phyloP scores from a whole-genome alignment of 2,113 vertebrate genomes.

The Budorcas taxicolor region DNA sequence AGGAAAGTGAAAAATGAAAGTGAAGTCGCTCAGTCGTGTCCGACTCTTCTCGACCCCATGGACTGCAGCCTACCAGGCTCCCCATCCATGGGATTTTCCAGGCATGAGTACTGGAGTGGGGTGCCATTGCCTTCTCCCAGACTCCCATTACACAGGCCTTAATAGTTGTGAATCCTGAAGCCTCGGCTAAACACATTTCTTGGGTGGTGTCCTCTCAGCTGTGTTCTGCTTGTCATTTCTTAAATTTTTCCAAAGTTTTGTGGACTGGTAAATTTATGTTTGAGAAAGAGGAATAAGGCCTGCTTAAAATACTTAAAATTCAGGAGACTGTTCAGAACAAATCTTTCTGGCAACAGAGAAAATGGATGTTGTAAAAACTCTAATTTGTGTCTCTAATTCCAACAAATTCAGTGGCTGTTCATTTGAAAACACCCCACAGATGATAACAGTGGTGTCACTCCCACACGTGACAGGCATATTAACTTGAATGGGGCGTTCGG shows the following conservation, averaged over 20 bases:
- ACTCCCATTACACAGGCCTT: background rate
- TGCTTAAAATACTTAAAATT: constrained; percentile 59
- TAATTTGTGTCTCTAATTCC: constrained; percentile 56
- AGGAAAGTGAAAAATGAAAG: no score
- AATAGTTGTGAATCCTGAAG: background rate
- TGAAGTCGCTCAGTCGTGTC: no score
- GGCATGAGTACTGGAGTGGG: no score
- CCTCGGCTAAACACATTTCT: background rate
- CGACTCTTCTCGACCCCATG: accelerated
- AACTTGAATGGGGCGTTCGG: constrained; percentile 56
- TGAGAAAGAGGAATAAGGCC: constrained; percentile 48
- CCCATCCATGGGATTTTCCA: no score
- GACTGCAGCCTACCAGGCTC: no score
- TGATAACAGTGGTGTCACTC: constrained; percentile 50
- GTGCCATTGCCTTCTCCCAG: background rate
- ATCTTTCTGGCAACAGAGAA: constrained; percentile 60
- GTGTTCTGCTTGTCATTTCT: background rate
- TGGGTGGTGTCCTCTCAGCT: background rate
- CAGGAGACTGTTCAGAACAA: constrained; percentile 52
- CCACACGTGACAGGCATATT: constrained; percentile 52
- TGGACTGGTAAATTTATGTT: constrained; percentile 43
- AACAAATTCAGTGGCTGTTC: constrained; percentile 58
- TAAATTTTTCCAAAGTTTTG: constrained; percentile 55
- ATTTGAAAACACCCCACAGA: constrained; percentile 28
- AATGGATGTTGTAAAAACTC: constrained; percentile 46